These are phyloP conservation scores for Euleptes europaea DNA, from an alignment of 2,113 vertebrate genomes.

Conservation along the genomic window DNA sequence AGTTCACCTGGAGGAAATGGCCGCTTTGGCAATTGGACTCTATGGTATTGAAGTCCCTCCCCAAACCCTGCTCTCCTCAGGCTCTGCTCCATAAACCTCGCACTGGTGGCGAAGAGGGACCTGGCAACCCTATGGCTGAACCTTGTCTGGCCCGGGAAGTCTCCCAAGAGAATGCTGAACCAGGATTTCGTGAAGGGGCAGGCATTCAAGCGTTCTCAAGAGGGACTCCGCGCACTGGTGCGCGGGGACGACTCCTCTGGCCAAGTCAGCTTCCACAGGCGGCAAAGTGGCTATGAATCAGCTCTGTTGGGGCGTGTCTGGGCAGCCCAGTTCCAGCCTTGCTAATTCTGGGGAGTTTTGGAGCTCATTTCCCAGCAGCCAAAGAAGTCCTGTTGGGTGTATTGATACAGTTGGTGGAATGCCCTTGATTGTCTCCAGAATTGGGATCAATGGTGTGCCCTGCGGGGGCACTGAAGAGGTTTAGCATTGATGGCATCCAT, in stretches of 20 bases:
- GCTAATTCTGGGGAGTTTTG: background rate
- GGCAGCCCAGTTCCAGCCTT: background rate
- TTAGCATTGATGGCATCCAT: background rate
- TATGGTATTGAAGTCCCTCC: too few species aligned
- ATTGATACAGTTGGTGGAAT: too few species aligned
- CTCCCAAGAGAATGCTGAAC: background rate
- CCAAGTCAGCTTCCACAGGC: background rate
- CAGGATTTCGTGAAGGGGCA: background rate
- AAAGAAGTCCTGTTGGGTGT: background rate
- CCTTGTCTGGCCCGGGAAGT: background rate
- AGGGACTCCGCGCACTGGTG: fast-evolving
- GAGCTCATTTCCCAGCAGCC: background rate
- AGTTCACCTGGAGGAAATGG: too few species aligned
- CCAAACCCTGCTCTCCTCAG: too few species aligned
- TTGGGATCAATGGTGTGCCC: background rate
- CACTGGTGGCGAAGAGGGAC: too few species aligned
- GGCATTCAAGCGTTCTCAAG: background rate
- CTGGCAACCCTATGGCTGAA: too few species aligned
- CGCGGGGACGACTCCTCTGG: too few species aligned
- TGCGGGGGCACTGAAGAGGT: background rate
- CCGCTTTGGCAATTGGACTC: too few species aligned
- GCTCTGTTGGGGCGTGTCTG: background rate
- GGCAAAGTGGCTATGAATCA: background rate
- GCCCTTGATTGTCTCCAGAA: background rate
- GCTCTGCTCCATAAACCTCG: too few species aligned